Conservation (phyloP, 2,888 invertebrate species). For the Charanyca ferruginea region DNA sequence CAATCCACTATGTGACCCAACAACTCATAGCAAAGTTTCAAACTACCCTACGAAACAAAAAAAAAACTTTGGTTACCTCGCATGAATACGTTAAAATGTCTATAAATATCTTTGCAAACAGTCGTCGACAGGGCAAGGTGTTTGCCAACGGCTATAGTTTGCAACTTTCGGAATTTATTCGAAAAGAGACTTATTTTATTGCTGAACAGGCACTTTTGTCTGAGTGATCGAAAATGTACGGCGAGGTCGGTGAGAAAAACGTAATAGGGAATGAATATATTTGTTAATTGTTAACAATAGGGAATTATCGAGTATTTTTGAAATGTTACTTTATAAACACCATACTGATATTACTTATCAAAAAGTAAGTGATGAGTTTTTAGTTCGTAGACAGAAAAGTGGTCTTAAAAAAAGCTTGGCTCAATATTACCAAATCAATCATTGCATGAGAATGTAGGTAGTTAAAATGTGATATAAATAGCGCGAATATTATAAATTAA, state of each 20-base stretch:
- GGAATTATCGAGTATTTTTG: too few relatives aligned
- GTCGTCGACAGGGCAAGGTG: constrained; percentile 60
- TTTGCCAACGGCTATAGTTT: constrained; percentile 58
- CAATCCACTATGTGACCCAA: constrained; percentile 1
- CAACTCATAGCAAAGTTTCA: constrained; percentile 19
- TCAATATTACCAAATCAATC: too few relatives aligned
- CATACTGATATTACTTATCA: too few relatives aligned
- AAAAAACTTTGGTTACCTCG: constrained; percentile 37
- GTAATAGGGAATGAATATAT: background rate
- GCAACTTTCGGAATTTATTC: constrained; percentile 63
- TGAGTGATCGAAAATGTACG: constrained; percentile 27
- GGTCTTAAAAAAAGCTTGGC: too few relatives aligned
- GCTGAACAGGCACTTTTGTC: constrained; percentile 13
- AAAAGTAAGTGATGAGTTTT: too few relatives aligned
- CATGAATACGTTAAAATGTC: constrained; percentile 60
- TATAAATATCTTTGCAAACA: constrained; percentile 55
- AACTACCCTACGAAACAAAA: constrained; percentile 38
- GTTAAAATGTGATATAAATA: too few relatives aligned
- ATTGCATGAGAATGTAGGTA: too few relatives aligned
- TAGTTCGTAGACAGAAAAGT: too few relatives aligned
- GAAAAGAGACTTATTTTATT: constrained; percentile 40
- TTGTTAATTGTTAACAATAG: too few relatives aligned
- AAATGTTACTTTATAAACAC: too few relatives aligned
- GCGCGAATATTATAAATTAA: too few relatives aligned
- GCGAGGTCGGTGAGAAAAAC: background rate